Base-by-base conservation (phyloP, 1,140 invertebrate genomes). In the Phymorhynchus buccinoides region DNA sequence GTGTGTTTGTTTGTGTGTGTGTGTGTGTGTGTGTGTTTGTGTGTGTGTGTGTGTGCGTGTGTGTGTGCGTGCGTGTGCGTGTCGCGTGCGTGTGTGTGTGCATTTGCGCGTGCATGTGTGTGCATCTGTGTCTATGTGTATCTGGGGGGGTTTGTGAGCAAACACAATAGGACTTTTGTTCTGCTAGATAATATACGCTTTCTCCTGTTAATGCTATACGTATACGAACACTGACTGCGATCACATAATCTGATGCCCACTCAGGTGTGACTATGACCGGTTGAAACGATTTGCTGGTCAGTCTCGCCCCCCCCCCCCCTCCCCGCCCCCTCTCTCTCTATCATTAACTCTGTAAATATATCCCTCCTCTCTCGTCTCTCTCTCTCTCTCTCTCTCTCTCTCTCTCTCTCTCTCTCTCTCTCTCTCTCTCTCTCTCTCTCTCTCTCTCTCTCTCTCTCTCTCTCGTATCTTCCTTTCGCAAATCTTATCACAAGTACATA, bases 51-150 rank as follows among this genome's bases (percentile, higher is more conserved):
- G 48, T 52, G 48, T 52, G 48, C 22, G 48, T 52, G 48, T 52
- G 48, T 52, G 48, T 52, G 48, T 1, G 48, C 48, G 2, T 52
- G n/a, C n/a, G n/a, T n/a, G 48, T 18, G n/a, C n/a, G n/a, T n/a
- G n/a, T n/a, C 48, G 2, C 22, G n/a, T n/a, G n/a, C n/a, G 48
- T 18, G 2, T 52, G 48, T 52, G 48, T 52, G 48, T 52, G 48
- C 48, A 52, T 68, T 12, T 27, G 66, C n/a, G 7, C 32, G 27
- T 39, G 30, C 7, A 35, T 73, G 9, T 73, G 71, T 73, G 12
- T 73, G 71, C 35, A 32, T 73, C 30, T 73, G 71, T 73, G 30
- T 73, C 30, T 35, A 32, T 73, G 71, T 35, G 71, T 73, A 32
- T 73, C 30, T 73, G 71, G 4, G 30, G 4, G 71, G 32, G 71